phyloP scores from a whole-genome alignment of 2,797 vertebrate species.

The Siniperca obscura region DNA sequence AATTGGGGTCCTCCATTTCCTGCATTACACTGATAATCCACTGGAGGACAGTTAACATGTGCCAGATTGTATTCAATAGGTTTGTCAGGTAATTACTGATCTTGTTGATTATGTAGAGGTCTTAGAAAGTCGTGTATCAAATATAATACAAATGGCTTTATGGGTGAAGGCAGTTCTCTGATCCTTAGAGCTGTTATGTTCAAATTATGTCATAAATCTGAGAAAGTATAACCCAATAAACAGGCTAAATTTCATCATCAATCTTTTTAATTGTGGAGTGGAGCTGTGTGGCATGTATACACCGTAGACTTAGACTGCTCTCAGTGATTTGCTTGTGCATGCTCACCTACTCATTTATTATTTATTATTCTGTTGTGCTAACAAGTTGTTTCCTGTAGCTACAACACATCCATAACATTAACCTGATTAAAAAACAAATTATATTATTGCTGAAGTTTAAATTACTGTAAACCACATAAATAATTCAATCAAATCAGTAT shows the following conservation, averaged over 20 bases:
- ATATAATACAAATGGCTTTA: neutral
- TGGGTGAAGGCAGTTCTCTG: conserved; percentile 25
- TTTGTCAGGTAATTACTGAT: conserved; percentile 17
- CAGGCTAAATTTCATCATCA: conserved; percentile 57
- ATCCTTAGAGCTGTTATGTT: conserved; percentile 54
- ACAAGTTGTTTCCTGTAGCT: conserved; percentile 68
- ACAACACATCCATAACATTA: conserved; percentile 37
- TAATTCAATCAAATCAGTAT: conserved; percentile 56
- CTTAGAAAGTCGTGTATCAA: neutral
- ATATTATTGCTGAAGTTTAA: conserved; percentile 48
- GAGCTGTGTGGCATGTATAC: conserved; percentile 41
- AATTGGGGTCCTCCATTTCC: neutral
- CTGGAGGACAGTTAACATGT: neutral
- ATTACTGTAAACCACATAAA: conserved; percentile 62
- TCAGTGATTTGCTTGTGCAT: conserved; percentile 48
- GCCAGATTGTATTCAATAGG: no score
- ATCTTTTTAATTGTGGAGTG: conserved; percentile 60
- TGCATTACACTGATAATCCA: neutral
- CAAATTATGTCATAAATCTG: conserved; percentile 68
- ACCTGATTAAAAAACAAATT: conserved; percentile 59
- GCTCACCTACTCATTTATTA: conserved; percentile 65
- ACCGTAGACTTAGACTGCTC: conserved; percentile 50
- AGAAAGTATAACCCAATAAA: conserved; percentile 63
- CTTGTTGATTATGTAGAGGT: neutral
- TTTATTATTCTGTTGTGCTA: conserved; percentile 56